Evolutionary conservation across 2,797 vertebrate genomes (phyloP), one percentile per base, ranked within the genome.

Genomic region (Florisuga fusca): DNA sequence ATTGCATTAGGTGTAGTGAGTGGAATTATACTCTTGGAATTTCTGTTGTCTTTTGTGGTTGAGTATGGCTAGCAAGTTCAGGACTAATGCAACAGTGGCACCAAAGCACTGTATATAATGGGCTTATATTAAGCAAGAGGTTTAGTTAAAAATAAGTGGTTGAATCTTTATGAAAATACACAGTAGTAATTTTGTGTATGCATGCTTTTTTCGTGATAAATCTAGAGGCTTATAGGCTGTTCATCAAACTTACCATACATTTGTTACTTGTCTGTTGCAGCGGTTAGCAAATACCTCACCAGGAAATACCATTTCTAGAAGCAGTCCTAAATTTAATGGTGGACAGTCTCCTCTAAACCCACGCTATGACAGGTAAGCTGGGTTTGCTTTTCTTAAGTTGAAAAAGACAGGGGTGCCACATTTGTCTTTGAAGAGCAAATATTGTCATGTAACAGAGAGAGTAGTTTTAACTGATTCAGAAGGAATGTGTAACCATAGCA

Each of bases 351-450:
- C 95, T 93, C 95, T 97, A 71, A 95, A 95, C 62, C 97, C 97
- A 18, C 96, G 95, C 43, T 98, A 98, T 83, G 99, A 99, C 97
- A 98, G 98, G 99, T 99, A 98, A 96, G 97, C 50, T 25, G 43
- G 21, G 14, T 51, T 81, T 64, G 11, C 11, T 93, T 91, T 79
- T 59, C 9, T 84, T 66, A 68, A 58, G 19, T 71, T 87, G n/a
- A 76, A 64, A 73, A 87, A 73, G 5, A 17, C 23, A 48, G 53
- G 13, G 6, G 7, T 21, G 16, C 64, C 33, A 22, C 12, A 36
- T 8, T 69, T 68, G 12, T 74, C 10, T 57, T 80, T 55, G 41
- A 41, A 86, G n/a, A 82, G 3, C 15, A 69, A 66, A 33, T 84
- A 25, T 4, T 75, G 17, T 69, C 45, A 55, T 54, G 25, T 58